Conservation (phyloP, 2,888 invertebrate genomes). For the Caenorhabditis virilis region DNA sequence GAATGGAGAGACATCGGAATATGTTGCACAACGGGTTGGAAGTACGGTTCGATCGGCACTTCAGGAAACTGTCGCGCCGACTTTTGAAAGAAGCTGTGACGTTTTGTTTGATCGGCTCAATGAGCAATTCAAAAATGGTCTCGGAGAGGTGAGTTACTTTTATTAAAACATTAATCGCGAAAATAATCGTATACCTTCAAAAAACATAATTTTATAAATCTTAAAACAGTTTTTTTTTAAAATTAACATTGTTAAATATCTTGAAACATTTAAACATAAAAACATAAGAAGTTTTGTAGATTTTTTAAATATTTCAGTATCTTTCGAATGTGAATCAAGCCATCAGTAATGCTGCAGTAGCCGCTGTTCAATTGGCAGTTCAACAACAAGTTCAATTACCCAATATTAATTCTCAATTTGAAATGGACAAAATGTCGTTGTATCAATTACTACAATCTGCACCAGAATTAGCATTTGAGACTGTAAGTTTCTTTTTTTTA, state of each 20-base stretch:
- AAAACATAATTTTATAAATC: too few species aligned
- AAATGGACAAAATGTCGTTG: neutral
- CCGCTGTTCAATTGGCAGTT: slow-evolving; percentile 19
- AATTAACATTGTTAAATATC: too few species aligned
- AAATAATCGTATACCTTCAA: too few species aligned
- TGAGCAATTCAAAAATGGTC: slow-evolving; percentile 84
- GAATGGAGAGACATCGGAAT: slow-evolving; percentile 13
- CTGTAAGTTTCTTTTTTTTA: neutral
- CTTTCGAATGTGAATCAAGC: slow-evolving; percentile 10
- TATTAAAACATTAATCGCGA: neutral
- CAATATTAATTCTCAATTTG: neutral
- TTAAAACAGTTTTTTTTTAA: too few species aligned
- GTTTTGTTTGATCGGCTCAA: slow-evolving; percentile 86
- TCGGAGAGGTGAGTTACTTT: slow-evolving; percentile 72
- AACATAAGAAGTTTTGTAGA: too few species aligned
- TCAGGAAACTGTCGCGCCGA: slow-evolving; percentile 45
- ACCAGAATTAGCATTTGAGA: slow-evolving; percentile 26
- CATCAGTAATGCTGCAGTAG: slow-evolving; percentile 21
- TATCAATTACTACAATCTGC: slow-evolving; percentile 5
- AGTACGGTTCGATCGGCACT: slow-evolving; percentile 8
- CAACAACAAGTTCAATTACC: slow-evolving; percentile 21
- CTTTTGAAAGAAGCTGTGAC: slow-evolving; percentile 54
- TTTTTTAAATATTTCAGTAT: too few species aligned
- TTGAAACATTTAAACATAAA: too few species aligned
- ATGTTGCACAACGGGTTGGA: slow-evolving; percentile 28